Percentiles rank a stretch among this genome's conserved stretches.
These are phyloP conservation scores for Cossypha polioptera DNA, from an alignment of 2,797 vertebrate genomes.

Conservation along the genomic window DNA sequence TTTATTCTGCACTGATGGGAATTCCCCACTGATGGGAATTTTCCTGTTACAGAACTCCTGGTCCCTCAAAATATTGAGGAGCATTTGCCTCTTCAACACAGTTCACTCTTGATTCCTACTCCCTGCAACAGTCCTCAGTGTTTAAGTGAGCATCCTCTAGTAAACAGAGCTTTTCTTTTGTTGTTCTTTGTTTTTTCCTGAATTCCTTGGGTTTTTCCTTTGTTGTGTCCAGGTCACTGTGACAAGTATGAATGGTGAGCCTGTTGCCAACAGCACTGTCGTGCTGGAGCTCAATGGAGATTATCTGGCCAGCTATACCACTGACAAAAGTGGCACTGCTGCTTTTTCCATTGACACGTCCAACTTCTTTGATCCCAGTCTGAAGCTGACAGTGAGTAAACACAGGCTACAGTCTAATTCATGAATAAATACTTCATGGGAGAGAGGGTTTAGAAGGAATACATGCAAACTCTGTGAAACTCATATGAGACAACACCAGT, in stretches of 20 bases:
- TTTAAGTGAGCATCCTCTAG: background rate
- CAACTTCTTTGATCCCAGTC: slow-evolving; percentile 46
- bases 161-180: background rate
- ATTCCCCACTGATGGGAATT: background rate
- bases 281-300: slow-evolving; percentile 60
- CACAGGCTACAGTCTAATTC: background rate
- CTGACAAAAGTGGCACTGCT: slow-evolving; percentile 69
- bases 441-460: background rate
- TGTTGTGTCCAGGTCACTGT: slow-evolving; percentile 72
- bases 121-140: background rate
- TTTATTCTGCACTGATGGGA: background rate
- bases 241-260: slow-evolving; percentile 34
- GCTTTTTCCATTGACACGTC: slow-evolving; percentile 77
- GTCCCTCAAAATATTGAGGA: background rate
- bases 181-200: background rate
- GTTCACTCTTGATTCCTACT: background rate
- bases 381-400: slow-evolving; percentile 61
- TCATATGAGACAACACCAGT: background rate
- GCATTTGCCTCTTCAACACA: background rate
- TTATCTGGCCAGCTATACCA: slow-evolving; percentile 63
- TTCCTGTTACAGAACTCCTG: background rate
- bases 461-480: background rate
- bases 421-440: background rate
- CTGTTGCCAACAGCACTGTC: slow-evolving; percentile 47
- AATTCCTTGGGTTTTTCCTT: background rate